Base-by-base conservation (phyloP, 2,888 invertebrate genomes). In the Melanotus villosus region DNA sequence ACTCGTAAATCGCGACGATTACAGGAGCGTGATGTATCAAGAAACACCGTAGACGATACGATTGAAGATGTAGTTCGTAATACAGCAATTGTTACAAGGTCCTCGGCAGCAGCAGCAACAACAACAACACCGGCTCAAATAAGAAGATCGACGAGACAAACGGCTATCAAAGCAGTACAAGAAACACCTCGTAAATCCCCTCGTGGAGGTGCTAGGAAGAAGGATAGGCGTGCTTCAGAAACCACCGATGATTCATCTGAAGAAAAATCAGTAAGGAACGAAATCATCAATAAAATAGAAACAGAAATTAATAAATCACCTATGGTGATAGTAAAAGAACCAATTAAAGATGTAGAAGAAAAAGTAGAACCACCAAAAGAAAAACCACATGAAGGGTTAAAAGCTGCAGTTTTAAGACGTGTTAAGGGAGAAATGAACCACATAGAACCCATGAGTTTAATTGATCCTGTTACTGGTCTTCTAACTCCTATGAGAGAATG, bases 11-110 rank as follows among this genome's bases (percentile, higher is more conserved):
- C 95, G 0, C 88, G 93, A 65, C 88, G 95, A 70, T 85, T 95
- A 60, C 93, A 92, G 79, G 94, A 94, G 80, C 91, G 92, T 79
- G 93, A 93, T 79, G 90, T 90, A 54, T 90, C 89, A 73, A 88
- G 93, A 68, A 93, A 89, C 70, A 92, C 93, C 0, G 90, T 95
- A 7, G 97, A 97, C 80, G 96, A 95, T 77, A 90, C 94, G 10
- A 96, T 96, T 73, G 97, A 97, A 75, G 96, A 97, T 79, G 95
- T 96, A 0, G 91, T 95, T 1, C 91, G 94, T 74, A 92, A 93
- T 68, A 85, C 89, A 0, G 79, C 82, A 0, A 79, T 83, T 12
- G 82, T 87, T 75, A 86, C 87, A 16, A 82, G 83, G 56, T 74
- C 80, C 4, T 68, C 79, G 77, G 85, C 80, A 76, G 86, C 79